A percentile compares a stretch with the other conserved stretches of the same genome.
Evolutionary conservation across 2,113 vertebrate genomes (phyloP).

Genomic region (Nibea coibor): DNA sequence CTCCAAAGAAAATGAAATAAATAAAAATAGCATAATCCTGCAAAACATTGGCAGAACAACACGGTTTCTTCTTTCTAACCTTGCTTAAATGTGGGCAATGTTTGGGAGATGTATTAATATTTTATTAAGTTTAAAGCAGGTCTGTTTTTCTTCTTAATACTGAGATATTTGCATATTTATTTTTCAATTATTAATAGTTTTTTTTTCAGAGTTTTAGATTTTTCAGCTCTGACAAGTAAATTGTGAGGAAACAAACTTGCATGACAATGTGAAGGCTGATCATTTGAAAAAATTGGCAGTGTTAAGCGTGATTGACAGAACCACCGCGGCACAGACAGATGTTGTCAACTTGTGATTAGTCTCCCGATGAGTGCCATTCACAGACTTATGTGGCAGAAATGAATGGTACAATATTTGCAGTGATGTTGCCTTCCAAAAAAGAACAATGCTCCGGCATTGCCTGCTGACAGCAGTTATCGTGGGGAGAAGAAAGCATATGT

Average conservation of each 20-base stretch:
- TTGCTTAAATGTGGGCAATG: not conserved
- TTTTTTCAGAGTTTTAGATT: constrained; percentile 27
- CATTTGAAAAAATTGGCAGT: constrained; percentile 60
- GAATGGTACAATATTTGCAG: constrained; percentile 51
- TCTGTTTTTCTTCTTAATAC: not conserved
- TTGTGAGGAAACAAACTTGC: constrained; percentile 31
- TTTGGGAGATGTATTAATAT: not conserved
- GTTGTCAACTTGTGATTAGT: constrained; percentile 67
- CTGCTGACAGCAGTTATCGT: constrained; percentile 39
- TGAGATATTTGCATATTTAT: not conserved
- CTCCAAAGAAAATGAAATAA: too few species aligned
- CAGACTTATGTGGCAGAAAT: constrained; percentile 63
- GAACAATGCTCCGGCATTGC: constrained; percentile 56
- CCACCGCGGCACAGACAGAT: constrained; percentile 58
- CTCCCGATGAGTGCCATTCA: constrained; percentile 73
- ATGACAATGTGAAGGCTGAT: constrained; percentile 28
- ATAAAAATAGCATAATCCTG: too few species aligned
- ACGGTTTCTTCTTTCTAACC: not conserved
- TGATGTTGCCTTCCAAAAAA: constrained; percentile 54
- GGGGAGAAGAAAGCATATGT: constrained; percentile 2
- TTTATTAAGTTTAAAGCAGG: not conserved
- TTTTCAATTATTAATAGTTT: not conserved
- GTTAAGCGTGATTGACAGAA: constrained; percentile 67
- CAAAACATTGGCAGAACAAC: not conserved
- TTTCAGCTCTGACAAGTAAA: constrained; percentile 49